Evolutionary conservation across 92 coral and sea anemone species (phyloP), one percentile per base, ranked within the genome.

Genomic region (Epizoanthus rinbou): DNA sequence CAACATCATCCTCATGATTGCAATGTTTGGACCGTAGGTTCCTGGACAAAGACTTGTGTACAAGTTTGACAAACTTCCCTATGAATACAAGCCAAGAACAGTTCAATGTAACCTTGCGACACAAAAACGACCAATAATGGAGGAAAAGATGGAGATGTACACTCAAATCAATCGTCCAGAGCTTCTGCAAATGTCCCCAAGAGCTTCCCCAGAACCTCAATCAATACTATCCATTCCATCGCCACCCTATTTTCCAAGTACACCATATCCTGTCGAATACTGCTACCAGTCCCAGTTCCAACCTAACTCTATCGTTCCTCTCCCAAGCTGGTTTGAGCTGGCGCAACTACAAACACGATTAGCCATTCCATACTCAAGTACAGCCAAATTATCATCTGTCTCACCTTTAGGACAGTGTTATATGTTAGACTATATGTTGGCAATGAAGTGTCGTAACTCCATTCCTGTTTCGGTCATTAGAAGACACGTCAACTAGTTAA

Each of bases 1-100:
- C 54, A 9, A 1, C 11, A 8, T 47, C 54, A 8, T 47, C 3
- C 16, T 31, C 43, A 37, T 37, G 31, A 37, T 37, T 37, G 43
- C 6, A 37, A 37, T 37, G 31, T 25, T 23, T 59, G 11, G 56
- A 37, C 25, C 37, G 62, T 24, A 78, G 82, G 82, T 78, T 4
- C 71, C 71, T 19, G 82, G 82, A 18, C 82, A 78, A 63, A 78
- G 82, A 78, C 82, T 78, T 78, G 82, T 78, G 37, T 78, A 78
- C 82, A 78, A 78, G 43, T 78, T 78, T 37, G 82, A 78, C 54
- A 60, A 78, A 16, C 59, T 78, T 0, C 82, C 82, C 37, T 78
- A 78, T 39, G 43, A 62, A 14, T 78, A 78, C 71, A 78, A 41
- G 24, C 82, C 82, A 43, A 41, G 58, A 41, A n/a, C 43, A 18